These are phyloP conservation scores for Patella depressa DNA, from an alignment of 2,888 invertebrate species.

Conservation along the genomic window DNA sequence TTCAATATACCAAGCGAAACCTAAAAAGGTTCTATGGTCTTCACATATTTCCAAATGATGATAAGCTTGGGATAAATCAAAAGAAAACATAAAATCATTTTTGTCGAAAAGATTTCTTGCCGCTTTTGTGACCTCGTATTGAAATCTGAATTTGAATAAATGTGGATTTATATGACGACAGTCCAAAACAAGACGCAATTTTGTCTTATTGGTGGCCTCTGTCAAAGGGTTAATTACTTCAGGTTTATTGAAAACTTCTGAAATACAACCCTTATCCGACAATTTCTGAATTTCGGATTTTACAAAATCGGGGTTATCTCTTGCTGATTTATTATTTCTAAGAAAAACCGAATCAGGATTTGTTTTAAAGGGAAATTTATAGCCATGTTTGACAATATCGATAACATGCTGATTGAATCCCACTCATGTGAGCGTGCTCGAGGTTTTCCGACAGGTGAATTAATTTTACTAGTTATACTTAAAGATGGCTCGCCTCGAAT, in stretches of 20 bases:
- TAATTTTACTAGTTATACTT: background rate
- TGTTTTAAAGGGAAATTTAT: background rate
- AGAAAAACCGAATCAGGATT: background rate
- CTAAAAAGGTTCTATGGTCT: background rate
- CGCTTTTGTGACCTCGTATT: background rate
- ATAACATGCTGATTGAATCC: background rate
- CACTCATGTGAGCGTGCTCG: background rate
- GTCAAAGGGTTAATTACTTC: conserved; percentile 24
- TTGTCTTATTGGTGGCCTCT: conserved; percentile 28
- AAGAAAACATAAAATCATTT: background rate
- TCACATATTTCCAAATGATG: background rate
- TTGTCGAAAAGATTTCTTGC: background rate
- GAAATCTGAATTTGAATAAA: conserved; percentile 1
- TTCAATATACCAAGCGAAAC: background rate
- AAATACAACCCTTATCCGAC: background rate
- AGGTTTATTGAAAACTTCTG: background rate
- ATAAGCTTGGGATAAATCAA: background rate
- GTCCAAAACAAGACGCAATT: conserved; percentile 29
- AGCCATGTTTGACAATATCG: background rate
- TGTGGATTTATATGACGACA: conserved; percentile 17
- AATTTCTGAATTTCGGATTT: background rate
- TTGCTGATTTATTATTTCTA: background rate
- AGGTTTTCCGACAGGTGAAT: background rate
- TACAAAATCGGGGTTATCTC: background rate
- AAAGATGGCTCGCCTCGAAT: background rate